phyloP scores from a whole-genome alignment of 2,797 vertebrate species.

The Rhincodon typus region DNA sequence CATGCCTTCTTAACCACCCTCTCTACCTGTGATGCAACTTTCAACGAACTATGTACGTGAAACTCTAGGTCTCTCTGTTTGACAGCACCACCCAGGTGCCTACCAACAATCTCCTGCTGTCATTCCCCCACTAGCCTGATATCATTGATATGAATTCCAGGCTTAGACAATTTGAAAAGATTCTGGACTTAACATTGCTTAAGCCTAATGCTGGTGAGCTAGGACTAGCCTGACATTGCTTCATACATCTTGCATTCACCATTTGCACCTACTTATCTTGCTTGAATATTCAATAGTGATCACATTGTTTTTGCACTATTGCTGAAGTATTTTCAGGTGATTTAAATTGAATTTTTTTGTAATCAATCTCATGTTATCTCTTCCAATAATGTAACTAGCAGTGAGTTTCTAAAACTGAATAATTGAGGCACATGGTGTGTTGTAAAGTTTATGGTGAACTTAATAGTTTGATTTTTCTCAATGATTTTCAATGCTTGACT shows the following conservation, averaged over 20 bases:
- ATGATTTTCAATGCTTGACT: not conserved
- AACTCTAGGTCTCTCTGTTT: no score
- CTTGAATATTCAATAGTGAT: not conserved
- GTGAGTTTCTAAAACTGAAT: not conserved
- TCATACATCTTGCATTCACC: not conserved
- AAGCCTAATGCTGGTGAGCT: no score
- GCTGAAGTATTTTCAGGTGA: not conserved
- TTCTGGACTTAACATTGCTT: not conserved
- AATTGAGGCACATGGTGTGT: not conserved
- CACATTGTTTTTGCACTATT: not conserved
- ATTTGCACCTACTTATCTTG: not conserved
- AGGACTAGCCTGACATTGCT: no score
- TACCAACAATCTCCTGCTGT: not conserved
- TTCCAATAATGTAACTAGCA: not conserved
- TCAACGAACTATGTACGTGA: no score
- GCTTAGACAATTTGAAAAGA: not conserved
- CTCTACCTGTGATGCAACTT: no score
- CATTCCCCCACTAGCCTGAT: not conserved
- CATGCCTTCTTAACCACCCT: no score
- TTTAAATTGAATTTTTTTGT: not conserved
- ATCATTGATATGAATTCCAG: not conserved
- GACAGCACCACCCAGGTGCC: no score
- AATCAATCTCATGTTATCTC: not conserved
- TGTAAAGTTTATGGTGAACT: not conserved
- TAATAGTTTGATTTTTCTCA: not conserved